These are phyloP conservation scores for Colinus virginianus DNA, from an alignment of 2,113 vertebrate species.

Conservation along the genomic window DNA sequence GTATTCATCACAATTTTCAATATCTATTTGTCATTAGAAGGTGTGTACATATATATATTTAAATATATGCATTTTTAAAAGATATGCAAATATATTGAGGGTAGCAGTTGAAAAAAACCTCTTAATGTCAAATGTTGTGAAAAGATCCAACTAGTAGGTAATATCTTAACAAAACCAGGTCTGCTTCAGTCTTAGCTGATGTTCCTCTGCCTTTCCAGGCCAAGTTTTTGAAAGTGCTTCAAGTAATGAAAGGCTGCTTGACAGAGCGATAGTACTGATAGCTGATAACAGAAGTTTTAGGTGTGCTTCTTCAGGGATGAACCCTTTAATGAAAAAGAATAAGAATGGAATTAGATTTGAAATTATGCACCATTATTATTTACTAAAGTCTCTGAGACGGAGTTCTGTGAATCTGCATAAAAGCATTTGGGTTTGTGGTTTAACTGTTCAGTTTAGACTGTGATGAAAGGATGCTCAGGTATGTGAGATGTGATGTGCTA, in stretches of 20 bases:
- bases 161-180: not conserved
- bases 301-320: not conserved
- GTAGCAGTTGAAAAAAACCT: not conserved
- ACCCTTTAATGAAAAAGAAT: not conserved
- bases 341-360: not conserved
- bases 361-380: slow-evolving; percentile 2
- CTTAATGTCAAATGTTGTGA: not conserved
- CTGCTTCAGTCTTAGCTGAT: not conserved
- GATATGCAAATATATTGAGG: not conserved
- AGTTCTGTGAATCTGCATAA: not conserved
- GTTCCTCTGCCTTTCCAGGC: slow-evolving; percentile 1
- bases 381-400: not conserved
- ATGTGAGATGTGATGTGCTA: not conserved
- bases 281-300: not conserved
- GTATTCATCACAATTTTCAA: not conserved
- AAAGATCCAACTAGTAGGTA: not conserved
- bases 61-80: not conserved
- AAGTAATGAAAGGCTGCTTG: slow-evolving; percentile 2
- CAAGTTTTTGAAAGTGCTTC: slow-evolving; percentile 40
- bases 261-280: not conserved
- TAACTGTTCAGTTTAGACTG: not conserved
- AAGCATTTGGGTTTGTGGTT: not conserved
- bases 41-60: not conserved
- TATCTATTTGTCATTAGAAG: not conserved
- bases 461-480: not conserved